A percentile compares a stretch with the other conserved stretches of the same genome.
Evolutionary conservation across 2,888 invertebrate species (phyloP).

Genomic region (Onthophagus sagittarius): DNA sequence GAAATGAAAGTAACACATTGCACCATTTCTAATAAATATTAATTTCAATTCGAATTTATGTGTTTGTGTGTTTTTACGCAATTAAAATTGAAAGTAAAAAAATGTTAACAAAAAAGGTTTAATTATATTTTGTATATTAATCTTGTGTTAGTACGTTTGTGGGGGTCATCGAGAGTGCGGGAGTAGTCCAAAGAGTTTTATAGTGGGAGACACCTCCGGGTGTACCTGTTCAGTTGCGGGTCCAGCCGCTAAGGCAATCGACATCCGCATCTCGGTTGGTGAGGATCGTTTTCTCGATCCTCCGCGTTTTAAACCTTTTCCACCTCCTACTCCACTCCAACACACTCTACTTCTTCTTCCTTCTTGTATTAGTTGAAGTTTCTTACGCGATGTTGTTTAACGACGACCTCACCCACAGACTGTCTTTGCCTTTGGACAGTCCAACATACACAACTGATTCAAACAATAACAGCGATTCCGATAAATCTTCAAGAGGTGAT

Average conservation of each 20-base stretch:
- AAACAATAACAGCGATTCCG: constrained; percentile 43
- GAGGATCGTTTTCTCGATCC: background rate
- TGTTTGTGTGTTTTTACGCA: background rate
- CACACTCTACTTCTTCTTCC: too few species aligned
- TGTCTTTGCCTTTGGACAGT: constrained; percentile 38
- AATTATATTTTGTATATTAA: too few species aligned
- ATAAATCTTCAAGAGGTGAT: constrained; percentile 37
- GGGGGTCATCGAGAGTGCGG: constrained; percentile 30
- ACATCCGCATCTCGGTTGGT: constrained; percentile 17
- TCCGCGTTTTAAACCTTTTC: background rate
- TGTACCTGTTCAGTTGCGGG: constrained; percentile 33
- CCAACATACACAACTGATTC: constrained; percentile 38
- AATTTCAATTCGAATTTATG: background rate
- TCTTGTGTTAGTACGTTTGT: background rate
- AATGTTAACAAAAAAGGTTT: too few species aligned
- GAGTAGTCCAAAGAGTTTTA: constrained; percentile 25
- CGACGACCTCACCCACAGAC: constrained; percentile 43
- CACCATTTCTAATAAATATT: background rate
- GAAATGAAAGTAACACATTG: background rate
- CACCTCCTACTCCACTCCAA: too few species aligned
- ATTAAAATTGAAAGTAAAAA: background rate
- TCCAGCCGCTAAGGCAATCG: constrained; percentile 26
- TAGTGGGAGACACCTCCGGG: constrained; percentile 36
- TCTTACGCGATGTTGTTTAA: constrained; percentile 33
- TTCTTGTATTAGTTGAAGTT: too few species aligned